Evolutionary conservation across 2,113 vertebrate genomes (phyloP).

Genomic region (Sarotherodon lohbergeri): DNA sequence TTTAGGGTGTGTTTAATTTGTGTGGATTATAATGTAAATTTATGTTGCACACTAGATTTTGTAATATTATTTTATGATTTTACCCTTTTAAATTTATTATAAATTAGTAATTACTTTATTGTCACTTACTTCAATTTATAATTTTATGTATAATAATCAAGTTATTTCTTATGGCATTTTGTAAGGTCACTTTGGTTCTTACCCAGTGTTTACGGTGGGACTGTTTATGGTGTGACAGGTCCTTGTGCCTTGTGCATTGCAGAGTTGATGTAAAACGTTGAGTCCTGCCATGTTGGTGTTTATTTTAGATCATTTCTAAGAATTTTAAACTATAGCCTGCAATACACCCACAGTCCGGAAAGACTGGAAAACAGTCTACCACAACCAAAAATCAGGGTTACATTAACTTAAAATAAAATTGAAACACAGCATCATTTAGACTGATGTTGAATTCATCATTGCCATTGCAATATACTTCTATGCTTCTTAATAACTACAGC

Average conservation of each 20-base stretch:
- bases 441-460: background rate
- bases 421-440: background rate
- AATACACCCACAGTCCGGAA: background rate
- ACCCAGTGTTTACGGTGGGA: background rate
- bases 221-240: background rate
- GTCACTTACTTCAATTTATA: accelerated
- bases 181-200: background rate
- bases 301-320: background rate
- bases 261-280: background rate
- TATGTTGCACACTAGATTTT: background rate
- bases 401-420: background rate
- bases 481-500: background rate
- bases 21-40: background rate
- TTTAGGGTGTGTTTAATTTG: background rate
- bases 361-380: background rate
- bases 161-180: background rate
- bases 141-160: background rate
- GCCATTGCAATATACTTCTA: background rate
- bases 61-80: background rate
- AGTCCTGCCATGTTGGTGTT: background rate
- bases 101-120: background rate
- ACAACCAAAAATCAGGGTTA: background rate
- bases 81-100: background rate
- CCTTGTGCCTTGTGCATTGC: background rate
- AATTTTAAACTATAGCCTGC: background rate